phyloP scores from a whole-genome alignment of 2,113 vertebrate species.

The Aspidoscelis tigris region DNA sequence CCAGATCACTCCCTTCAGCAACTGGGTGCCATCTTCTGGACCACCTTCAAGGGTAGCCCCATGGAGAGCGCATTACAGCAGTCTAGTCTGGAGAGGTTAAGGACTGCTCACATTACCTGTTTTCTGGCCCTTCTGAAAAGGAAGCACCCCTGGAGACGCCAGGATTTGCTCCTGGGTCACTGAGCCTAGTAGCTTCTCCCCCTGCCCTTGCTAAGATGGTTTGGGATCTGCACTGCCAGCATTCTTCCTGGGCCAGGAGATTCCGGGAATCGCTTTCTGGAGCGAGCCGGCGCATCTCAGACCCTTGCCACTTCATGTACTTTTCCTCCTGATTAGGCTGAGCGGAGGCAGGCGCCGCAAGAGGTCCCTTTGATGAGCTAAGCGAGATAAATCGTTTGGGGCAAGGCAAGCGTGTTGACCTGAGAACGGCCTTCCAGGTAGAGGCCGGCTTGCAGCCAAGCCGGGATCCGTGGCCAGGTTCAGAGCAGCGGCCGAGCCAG shows the following conservation, averaged over 20 bases:
- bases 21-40: too few species aligned
- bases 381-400: neutral
- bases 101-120: too few species aligned
- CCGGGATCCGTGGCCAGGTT: neutral
- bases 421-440: neutral
- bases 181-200: too few species aligned
- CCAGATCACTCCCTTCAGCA: too few species aligned
- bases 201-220: neutral
- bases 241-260: neutral
- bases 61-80: too few species aligned
- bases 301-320: neutral
- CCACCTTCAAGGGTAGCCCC: too few species aligned
- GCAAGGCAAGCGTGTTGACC: neutral
- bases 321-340: constrained; percentile 15
- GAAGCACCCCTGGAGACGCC: too few species aligned
- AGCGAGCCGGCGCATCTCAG: neutral
- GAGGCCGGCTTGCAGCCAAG: neutral
- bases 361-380: neutral
- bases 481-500: neutral
- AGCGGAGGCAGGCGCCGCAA: neutral
- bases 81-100: too few species aligned
- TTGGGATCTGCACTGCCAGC: neutral
- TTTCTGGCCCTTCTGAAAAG: too few species aligned
- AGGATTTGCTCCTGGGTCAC: too few species aligned
- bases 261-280: constrained; percentile 2